Percentiles rank a stretch among this genome's conserved stretches.
Evolutionary conservation across 2,797 vertebrate species (phyloP).

Genomic region (Hyperoplus immaculatus): DNA sequence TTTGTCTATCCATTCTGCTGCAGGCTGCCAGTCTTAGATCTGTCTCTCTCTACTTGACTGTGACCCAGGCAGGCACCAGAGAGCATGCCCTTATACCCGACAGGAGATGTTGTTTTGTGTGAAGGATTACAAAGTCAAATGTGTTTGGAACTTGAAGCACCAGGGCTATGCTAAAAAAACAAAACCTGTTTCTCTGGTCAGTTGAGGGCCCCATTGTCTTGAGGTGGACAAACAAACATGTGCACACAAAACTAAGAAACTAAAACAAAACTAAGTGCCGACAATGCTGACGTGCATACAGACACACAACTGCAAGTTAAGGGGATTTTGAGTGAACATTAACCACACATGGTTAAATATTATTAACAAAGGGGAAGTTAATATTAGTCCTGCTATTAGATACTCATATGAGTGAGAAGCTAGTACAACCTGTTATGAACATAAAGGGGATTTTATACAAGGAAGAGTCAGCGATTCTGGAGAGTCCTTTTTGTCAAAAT

Average conservation of each 20-base stretch:
- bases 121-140: slow-evolving; percentile 42
- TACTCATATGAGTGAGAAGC: not conserved
- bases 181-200: slow-evolving; percentile 58
- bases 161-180: not conserved
- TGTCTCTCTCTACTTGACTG: slow-evolving; percentile 39
- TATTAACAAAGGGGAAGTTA: slow-evolving; percentile 2
- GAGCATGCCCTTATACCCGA: slow-evolving; percentile 35
- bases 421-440: slow-evolving; percentile 60
- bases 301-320: not conserved
- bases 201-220: not conserved
- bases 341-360: slow-evolving; percentile 11
- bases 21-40: slow-evolving; percentile 19
- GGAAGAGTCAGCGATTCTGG: no score
- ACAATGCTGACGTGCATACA: not conserved
- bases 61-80: slow-evolving; percentile 37
- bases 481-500: no score
- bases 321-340: not conserved
- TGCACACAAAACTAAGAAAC: no score
- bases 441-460: slow-evolving; percentile 21
- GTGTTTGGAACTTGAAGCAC: slow-evolving; percentile 20
- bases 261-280: not conserved
- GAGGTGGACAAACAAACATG: slow-evolving; percentile 2
- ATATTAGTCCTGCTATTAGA: slow-evolving; percentile 20
- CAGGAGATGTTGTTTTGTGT: slow-evolving; percentile 45
- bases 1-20: slow-evolving; percentile 8